A percentile compares a stretch with the other conserved stretches of the same genome.
Evolutionary conservation across 2,113 vertebrate genomes (phyloP).

Genomic region (Fregata magnificens): DNA sequence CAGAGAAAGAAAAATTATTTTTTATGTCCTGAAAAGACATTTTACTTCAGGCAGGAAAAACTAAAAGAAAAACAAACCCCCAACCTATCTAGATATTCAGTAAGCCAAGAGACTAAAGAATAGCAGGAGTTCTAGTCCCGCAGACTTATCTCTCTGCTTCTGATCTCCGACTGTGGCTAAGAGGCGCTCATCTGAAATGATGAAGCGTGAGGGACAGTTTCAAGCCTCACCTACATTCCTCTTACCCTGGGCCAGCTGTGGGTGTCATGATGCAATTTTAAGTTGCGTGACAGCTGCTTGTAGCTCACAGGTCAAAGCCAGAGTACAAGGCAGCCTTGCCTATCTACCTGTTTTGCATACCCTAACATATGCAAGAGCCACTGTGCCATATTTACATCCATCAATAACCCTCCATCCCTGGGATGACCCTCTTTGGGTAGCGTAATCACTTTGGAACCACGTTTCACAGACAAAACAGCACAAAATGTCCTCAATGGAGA

Average conservation of each 20-base stretch:
- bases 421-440: not conserved
- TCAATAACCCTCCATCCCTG: not conserved
- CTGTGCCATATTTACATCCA: not conserved
- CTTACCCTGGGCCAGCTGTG: not conserved
- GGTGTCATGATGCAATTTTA: not conserved
- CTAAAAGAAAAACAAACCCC: not conserved
- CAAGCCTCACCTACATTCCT: not conserved
- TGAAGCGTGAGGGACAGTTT: not conserved
- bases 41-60: constrained; percentile 55
- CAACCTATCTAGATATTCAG: not conserved
- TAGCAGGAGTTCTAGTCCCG: not conserved
- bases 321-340: not conserved
- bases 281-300: not conserved
- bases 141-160: not conserved
- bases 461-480: not conserved
- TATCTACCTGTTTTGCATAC: not conserved
- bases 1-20: not conserved
- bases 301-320: not conserved
- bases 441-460: not conserved
- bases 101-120: not conserved
- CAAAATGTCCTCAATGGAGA: not conserved
- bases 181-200: not conserved
- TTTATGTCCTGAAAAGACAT: not conserved
- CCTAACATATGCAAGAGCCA: not conserved
- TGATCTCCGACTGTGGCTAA: not conserved